Base-by-base conservation (phyloP, 2,113 vertebrate genomes). In the Jaculus jaculus region DNA sequence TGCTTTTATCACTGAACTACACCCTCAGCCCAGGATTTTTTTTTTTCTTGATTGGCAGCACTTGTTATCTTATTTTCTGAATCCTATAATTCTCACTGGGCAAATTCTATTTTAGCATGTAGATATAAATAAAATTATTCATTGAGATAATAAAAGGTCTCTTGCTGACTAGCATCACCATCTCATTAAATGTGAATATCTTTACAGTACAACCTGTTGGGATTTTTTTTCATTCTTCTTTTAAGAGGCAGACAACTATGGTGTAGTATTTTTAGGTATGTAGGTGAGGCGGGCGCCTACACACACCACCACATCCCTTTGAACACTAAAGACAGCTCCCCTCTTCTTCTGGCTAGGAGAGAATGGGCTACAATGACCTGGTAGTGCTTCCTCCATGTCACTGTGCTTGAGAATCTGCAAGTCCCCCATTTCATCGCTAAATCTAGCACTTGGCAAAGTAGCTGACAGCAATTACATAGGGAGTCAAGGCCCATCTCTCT, bases 121-220 rank as follows among this genome's bases (percentile, higher is more conserved):
- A 28, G 28, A 34, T 94, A 93, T 85, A 95, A 95, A 94, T 94
- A 92, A 96, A 93, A 92, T 51, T 89, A 94, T 87, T 95, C 84
- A 95, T 75, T 96, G 93, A 97, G 80, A 94, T 95, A 91, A 84
- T 95, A 95, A 82, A 63, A 94, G 74, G 63, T 21, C 72, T 94
- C 71, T 47, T 93, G 71, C 89, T 91, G 92, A 94, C 71, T 87
- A 88, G 81, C 66, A 94, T 73, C 60, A 90, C 58, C 87, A 89
- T 91, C 93, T 92, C 93, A 96, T 84, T 96, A 94, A 94, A 94
- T 93, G 81, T 96, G 86, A 96, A 86, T 92, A 79, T 94, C 89
- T 91, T 91, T 94, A 94, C 77, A 63, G 60, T 77, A 83, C 85
- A 84, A 91, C 91, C 87, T 91, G 8, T 74, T 32, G 92, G 54